Conservation (phyloP, 2,113 vertebrate species). For the Pseudonaja textilis region DNA sequence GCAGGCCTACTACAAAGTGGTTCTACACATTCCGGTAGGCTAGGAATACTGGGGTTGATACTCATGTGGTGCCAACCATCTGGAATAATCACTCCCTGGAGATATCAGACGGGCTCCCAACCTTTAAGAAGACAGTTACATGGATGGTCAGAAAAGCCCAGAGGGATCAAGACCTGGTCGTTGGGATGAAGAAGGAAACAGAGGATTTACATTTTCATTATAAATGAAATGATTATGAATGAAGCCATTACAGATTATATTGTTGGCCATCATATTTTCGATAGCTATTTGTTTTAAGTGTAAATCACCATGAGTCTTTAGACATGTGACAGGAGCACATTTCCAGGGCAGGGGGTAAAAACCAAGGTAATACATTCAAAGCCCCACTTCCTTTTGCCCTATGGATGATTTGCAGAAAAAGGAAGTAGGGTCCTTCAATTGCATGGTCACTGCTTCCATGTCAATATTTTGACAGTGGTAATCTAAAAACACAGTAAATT, state of each 20-base stretch:
- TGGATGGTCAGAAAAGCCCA: not conserved
- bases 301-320: not conserved
- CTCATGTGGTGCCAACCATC: not conserved
- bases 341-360: not conserved
- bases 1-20: not conserved
- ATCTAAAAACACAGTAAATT: not conserved
- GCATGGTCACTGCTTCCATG: not conserved
- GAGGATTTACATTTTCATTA: not conserved
- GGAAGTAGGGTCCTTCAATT: not conserved
- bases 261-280: not conserved
- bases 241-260: not conserved
- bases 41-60: not conserved
- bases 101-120: not conserved
- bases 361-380: not conserved
- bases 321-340: not conserved
- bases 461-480: not conserved
- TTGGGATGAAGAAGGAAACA: not conserved
- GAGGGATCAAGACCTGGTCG: not conserved
- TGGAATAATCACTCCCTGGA: not conserved
- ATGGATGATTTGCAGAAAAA: not conserved
- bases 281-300: not conserved
- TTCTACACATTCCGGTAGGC: not conserved
- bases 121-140: not conserved
- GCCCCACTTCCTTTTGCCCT: not conserved
- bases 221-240: not conserved